Percentiles rank a stretch among this genome's conserved stretches.
Conservation (phyloP, 2,113 vertebrate genomes). For the Indicator maculatus region DNA sequence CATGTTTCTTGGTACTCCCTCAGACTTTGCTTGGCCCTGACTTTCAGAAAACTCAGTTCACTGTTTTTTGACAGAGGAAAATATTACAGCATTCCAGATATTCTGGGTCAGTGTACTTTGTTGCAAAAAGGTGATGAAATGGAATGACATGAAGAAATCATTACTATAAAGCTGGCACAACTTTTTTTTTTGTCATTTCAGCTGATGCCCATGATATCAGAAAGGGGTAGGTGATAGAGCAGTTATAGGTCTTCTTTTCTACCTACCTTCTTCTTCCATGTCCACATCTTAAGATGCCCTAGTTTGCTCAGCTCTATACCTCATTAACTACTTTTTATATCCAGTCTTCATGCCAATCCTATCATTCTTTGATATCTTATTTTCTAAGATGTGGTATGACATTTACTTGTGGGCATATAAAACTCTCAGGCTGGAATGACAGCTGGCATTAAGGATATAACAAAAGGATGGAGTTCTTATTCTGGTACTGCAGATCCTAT, state of each 20-base stretch:
- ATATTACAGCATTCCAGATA: neutral
- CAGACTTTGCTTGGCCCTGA: neutral
- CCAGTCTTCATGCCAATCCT: neutral
- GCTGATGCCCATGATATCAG: neutral
- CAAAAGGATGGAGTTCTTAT: neutral
- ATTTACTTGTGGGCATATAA: neutral
- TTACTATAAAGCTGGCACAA: neutral
- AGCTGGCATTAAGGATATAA: neutral
- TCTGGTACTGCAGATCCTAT: neutral
- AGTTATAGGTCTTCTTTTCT: neutral
- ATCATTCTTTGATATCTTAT: neutral
- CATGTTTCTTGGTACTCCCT: neutral
- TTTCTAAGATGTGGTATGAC: neutral
- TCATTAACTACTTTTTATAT: neutral
- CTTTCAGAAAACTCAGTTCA: neutral
- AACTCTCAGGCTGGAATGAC: neutral
- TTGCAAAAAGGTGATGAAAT: neutral
- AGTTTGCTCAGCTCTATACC: neutral
- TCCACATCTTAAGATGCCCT: neutral
- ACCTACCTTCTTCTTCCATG: neutral
- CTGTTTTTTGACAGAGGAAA: neutral
- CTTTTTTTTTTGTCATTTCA: neutral
- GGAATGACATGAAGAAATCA: neutral
- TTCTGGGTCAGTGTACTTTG: neutral
- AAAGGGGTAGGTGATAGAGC: neutral